Evolutionary conservation across 1,140 invertebrate genomes (phyloP).

Genomic region (Limonius californicus): DNA sequence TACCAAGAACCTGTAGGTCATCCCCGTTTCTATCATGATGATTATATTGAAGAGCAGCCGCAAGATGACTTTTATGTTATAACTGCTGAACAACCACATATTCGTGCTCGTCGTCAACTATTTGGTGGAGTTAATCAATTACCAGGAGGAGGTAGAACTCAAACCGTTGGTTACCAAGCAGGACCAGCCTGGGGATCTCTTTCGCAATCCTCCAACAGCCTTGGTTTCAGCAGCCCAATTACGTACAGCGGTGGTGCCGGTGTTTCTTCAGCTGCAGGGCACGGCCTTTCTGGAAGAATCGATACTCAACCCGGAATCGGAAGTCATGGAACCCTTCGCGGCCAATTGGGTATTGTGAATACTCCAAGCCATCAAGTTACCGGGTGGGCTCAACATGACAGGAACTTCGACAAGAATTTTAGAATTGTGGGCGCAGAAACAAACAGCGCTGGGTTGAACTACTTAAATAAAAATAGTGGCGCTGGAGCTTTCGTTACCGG

Average conservation of each 20-base stretch:
- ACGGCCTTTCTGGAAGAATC: background rate
- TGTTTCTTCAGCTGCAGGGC: background rate
- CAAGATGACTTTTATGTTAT: background rate
- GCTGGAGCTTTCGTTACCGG: background rate
- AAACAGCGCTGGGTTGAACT: background rate
- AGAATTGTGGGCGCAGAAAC: background rate
- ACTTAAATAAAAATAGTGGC: background rate
- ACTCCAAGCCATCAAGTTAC: slow-evolving; percentile 1
- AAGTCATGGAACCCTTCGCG: background rate
- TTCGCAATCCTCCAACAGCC: background rate
- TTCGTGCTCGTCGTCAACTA: background rate
- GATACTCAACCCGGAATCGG: background rate
- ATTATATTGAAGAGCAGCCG: background rate
- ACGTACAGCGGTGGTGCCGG: background rate
- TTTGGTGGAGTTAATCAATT: background rate
- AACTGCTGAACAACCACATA: background rate
- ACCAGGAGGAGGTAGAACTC: background rate
- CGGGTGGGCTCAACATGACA: background rate
- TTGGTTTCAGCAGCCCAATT: background rate
- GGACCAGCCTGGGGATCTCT: slow-evolving; percentile 2
- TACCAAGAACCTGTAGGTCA: too few relatives aligned
- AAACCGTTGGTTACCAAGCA: background rate
- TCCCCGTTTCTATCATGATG: too few relatives aligned
- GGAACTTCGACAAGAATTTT: background rate
- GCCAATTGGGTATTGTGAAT: background rate